Evolutionary conservation across 2,797 vertebrate species (phyloP), one percentile per base, ranked within the genome.

Genomic region (Lacerta bilineata): DNA sequence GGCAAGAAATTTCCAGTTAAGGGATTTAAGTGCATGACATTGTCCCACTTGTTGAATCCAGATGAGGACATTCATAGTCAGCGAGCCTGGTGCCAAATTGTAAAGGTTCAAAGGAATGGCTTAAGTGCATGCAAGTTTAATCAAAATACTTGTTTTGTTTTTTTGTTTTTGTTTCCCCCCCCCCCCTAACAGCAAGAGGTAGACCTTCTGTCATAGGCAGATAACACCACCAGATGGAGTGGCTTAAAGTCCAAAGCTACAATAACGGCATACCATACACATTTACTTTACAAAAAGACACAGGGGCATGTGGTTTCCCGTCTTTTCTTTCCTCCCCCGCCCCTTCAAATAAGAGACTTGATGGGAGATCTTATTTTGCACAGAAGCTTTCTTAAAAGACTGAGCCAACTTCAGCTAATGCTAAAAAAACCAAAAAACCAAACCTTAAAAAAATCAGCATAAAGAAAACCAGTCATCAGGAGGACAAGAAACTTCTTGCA

Each of bases 1-100:
- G 93, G 94, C 95, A 90, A 94, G 93, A 90, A 87, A 86, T 94
- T 96, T 94, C 87, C 85, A 61, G 85, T 85, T 85, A 93, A 93
- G 95, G 94, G 94, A 93, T 93, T 92, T 91, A 94, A 96, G 96
- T 91, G 93, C 93, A 92, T 25, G 90, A 94, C 93, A 96, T 91
- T 90, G 94, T 94, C 87, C 86, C 79, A 95, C 95, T 95, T 95
- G 93, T 95, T 90, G 92, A 92, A 95, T 94, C 91, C 94, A 91
- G 93, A 94, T 83, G 93, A 94, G 92, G 94, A 92, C 90, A 95
- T 95, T 95, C 92, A 94, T 64, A 20, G 75, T 85, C 89, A 46
- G 82, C 1, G 91, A 94, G 74, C 85, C 0, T 84, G 46, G 84
- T 75, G 93, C 86, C 1, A 91, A 86, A 86, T 74, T 87, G 90